These are phyloP conservation scores for Poecilobothrus nobilitatus DNA, from an alignment of 2,888 invertebrate species.

Conservation along the genomic window DNA sequence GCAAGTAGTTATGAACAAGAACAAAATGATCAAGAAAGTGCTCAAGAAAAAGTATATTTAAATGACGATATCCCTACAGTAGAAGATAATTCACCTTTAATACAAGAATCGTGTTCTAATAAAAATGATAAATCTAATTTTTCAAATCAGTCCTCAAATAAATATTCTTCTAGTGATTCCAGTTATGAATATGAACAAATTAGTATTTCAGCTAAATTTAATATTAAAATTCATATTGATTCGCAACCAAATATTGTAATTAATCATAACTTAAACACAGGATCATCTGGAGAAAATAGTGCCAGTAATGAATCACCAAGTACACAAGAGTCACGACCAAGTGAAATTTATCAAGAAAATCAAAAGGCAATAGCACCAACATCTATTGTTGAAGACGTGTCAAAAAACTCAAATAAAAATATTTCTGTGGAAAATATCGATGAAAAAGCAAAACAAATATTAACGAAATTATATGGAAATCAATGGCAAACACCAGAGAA, in stretches of 20 bases:
- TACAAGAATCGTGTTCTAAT: not conserved
- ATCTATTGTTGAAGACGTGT: not conserved
- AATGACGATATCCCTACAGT: not conserved
- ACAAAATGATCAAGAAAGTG: not conserved
- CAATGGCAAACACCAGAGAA: conserved; percentile 42
- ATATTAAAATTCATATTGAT: conserved; percentile 38
- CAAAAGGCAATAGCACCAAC: not conserved
- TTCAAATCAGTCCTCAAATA: not conserved
- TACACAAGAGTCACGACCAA: not conserved
- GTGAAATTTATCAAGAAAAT: conserved; percentile 8
- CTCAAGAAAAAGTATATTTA: conserved; percentile 13
- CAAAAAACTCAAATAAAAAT: not conserved
- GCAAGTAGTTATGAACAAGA: not conserved
- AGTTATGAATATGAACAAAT: conserved; percentile 28
- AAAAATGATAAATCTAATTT: not conserved
- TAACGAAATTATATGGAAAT: conserved; percentile 38
- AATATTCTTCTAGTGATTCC: not conserved
- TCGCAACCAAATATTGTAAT: conserved; percentile 22
- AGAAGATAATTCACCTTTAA: not conserved
- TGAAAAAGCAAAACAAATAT: conserved; percentile 31
- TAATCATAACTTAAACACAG: conserved; percentile 8
- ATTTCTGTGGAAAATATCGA: conserved; percentile 27
- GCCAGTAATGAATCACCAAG: not conserved
- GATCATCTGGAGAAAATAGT: not conserved
- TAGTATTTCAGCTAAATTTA: conserved; percentile 41